Percentiles rank a stretch among this genome's conserved stretches.
These are phyloP conservation scores for Matsumyia berberina DNA, from an alignment of 2,888 invertebrate species.

Conservation along the genomic window DNA sequence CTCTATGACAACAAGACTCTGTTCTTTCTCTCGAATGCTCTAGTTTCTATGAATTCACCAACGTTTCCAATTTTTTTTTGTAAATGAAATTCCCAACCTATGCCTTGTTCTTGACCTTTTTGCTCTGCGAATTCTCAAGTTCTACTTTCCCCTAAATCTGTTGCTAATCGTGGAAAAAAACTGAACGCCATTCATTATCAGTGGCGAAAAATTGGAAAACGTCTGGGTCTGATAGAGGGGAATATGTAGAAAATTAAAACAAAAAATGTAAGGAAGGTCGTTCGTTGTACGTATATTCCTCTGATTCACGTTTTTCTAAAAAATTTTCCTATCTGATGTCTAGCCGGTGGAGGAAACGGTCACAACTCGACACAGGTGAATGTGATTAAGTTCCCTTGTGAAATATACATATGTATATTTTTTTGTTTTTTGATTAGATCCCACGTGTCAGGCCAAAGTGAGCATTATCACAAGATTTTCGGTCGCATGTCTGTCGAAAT, in stretches of 20 bases:
- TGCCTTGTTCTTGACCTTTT: not conserved
- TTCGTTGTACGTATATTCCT: not conserved
- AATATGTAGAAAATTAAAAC: not conserved
- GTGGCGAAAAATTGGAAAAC: not conserved
- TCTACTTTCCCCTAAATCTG: not conserved
- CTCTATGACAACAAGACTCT: not conserved
- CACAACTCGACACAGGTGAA: constrained; percentile 9
- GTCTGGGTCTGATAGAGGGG: not conserved
- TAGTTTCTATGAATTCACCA: not conserved
- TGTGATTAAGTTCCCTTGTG: not conserved
- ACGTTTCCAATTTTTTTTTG: not conserved
- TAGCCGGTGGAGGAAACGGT: not conserved
- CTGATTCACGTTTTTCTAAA: not conserved
- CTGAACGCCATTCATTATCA: constrained; percentile 3
- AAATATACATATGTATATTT: too few species aligned
- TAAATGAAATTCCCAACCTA: not conserved
- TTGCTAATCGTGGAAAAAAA: not conserved
- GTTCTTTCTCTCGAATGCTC: not conserved
- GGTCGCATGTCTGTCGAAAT: constrained; percentile 8
- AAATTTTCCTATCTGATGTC: not conserved
- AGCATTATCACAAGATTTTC: not conserved
- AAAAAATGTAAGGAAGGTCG: not conserved
- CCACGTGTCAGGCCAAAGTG: not conserved
- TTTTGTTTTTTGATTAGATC: not conserved
- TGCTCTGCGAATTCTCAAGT: not conserved